Conservation (phyloP, 2,113 vertebrate genomes). For the Corythornis vintsioides region DNA sequence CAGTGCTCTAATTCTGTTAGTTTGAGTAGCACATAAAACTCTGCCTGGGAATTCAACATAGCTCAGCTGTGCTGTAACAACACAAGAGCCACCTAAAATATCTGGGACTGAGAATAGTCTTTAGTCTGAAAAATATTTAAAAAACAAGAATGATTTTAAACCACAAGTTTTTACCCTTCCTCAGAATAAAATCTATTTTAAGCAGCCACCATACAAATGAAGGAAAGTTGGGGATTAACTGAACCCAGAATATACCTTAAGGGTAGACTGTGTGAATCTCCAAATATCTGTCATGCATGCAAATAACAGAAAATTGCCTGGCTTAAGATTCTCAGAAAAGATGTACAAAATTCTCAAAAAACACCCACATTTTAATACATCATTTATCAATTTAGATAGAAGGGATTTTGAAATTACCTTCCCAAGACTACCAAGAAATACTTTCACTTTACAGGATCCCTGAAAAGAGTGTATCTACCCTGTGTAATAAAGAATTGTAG, state of each 20-base stretch:
- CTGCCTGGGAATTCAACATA: not conserved
- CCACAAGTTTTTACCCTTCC: not conserved
- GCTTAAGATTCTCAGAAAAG: not conserved
- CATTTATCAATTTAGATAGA: not conserved
- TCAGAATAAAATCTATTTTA: not conserved
- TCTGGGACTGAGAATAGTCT: not conserved
- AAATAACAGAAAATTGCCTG: not conserved
- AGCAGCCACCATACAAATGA: not conserved
- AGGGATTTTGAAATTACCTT: not conserved
- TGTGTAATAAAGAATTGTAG: not conserved
- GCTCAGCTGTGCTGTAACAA: not conserved
- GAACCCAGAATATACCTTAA: not conserved
- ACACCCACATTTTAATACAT: fast-evolving
- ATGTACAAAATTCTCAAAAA: not conserved
- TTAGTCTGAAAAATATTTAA: not conserved
- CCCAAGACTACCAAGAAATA: not conserved
- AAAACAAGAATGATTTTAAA: not conserved
- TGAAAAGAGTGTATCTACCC: not conserved
- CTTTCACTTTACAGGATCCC: not conserved
- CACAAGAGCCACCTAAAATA: not conserved
- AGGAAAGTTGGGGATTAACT: not conserved
- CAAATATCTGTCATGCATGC: not conserved
- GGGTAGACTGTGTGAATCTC: not conserved
- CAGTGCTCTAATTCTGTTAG: not conserved
- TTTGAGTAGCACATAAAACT: not conserved